Conservation (phyloP, 2,888 invertebrate species). For the Abscondita cerata region DNA sequence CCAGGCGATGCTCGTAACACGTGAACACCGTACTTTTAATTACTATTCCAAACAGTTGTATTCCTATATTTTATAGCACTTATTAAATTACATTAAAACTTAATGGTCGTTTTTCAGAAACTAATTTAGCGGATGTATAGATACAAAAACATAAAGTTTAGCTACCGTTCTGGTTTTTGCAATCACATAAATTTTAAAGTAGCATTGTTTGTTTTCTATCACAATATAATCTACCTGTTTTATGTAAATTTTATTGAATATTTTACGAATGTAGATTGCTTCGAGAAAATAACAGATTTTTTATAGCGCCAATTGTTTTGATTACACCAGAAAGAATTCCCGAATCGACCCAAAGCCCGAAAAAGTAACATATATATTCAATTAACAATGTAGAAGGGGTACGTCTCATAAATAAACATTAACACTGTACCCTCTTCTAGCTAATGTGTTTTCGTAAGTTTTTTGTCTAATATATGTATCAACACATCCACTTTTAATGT, state of each 20-base stretch:
- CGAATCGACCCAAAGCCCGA: background rate
- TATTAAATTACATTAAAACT: background rate
- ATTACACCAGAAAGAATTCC: background rate
- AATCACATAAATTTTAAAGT: conserved; percentile 1
- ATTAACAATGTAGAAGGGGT: conserved; percentile 2
- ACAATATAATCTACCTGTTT: conserved; percentile 4
- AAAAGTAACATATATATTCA: background rate
- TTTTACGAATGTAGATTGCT: background rate
- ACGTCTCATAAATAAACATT: conserved; percentile 27
- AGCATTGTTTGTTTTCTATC: conserved; percentile 1
- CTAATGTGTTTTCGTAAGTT: conserved; percentile 25
- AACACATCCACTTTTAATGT: conserved; percentile 15
- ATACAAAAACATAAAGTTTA: background rate
- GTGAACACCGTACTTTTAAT: background rate
- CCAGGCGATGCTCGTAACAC: conserved; percentile 21
- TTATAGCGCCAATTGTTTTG: background rate
- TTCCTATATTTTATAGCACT: background rate
- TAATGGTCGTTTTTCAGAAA: background rate
- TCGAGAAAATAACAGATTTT: too few relatives aligned
- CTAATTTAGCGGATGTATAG: background rate
- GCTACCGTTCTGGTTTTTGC: too few relatives aligned
- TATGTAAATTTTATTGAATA: conserved; percentile 11
- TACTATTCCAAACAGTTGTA: background rate
- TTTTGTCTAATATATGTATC: conserved; percentile 26
- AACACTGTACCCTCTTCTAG: conserved; percentile 17